A percentile compares a stretch with the other conserved stretches of the same genome.
phyloP scores from a whole-genome alignment of 2,113 vertebrate genomes.

The Sorex araneus region DNA sequence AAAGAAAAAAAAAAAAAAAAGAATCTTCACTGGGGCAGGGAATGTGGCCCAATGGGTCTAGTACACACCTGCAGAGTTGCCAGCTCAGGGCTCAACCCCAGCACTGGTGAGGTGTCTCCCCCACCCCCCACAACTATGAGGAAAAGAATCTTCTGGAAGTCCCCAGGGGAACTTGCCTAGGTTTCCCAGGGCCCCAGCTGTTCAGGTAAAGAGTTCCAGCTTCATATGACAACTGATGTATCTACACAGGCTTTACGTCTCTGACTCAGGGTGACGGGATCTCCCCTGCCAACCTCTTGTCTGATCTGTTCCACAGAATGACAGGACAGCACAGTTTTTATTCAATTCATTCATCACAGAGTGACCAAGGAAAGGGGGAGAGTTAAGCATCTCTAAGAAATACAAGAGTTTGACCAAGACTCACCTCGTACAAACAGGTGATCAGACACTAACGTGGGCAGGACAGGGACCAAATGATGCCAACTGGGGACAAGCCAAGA shows the following conservation, averaged over 20 bases:
- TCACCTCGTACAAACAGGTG: not conserved
- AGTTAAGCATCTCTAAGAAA: not conserved
- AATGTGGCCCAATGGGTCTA: too few relatives aligned
- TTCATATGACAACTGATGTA: too few relatives aligned
- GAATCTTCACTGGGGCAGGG: not conserved
- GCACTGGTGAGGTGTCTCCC: too few relatives aligned
- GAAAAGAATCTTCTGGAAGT: not conserved
- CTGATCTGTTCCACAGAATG: not conserved
- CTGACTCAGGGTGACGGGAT: too few relatives aligned
- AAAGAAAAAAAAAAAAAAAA: not conserved
- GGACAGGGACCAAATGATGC: not conserved
- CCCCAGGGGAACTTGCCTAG: constrained; percentile 32
- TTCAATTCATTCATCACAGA: not conserved
- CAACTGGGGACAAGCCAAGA: not conserved
- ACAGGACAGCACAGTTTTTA: not conserved
- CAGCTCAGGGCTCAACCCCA: too few relatives aligned
- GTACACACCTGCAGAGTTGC: too few relatives aligned
- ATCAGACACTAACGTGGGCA: not conserved
- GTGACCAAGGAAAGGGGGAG: too few relatives aligned
- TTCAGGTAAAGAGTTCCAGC: too few relatives aligned
- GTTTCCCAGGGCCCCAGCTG: not conserved
- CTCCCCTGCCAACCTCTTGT: not conserved
- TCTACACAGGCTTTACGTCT: too few relatives aligned
- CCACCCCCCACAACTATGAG: too few relatives aligned
- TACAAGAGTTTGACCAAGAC: not conserved